Conservation (phyloP, 2,797 vertebrate genomes). For the Mastacembelus armatus region DNA sequence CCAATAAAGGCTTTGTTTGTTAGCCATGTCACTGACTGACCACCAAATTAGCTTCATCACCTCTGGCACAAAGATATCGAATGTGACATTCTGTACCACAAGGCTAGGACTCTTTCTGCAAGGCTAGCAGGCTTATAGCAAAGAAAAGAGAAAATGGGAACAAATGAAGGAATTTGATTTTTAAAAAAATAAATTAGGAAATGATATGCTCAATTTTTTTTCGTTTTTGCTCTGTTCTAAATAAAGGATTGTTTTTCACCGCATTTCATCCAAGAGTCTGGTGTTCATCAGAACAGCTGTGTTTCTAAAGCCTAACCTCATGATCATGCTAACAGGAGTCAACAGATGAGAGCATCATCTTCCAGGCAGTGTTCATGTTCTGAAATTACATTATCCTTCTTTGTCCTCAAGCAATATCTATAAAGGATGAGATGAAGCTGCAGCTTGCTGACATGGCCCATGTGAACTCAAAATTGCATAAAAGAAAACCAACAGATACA, state of each 20-base stretch:
- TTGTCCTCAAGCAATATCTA: constrained; percentile 27
- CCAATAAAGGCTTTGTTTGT: constrained; percentile 80
- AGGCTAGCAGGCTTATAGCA: constrained; percentile 34
- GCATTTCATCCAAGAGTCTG: constrained; percentile 3
- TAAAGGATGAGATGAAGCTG: constrained; percentile 11
- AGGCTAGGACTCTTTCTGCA: constrained; percentile 66
- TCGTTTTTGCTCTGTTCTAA: constrained; percentile 24
- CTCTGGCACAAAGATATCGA: constrained; percentile 79
- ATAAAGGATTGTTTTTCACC: constrained; percentile 29
- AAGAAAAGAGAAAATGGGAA: constrained; percentile 33
- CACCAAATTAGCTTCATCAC: constrained; percentile 84
- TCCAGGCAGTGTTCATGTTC: constrained; percentile 21
- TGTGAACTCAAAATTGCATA: constrained; percentile 7
- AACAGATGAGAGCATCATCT: constrained; percentile 25
- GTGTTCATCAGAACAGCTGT: constrained; percentile 31
- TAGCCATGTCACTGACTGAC: constrained; percentile 81
- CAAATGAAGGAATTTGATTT: constrained; percentile 47
- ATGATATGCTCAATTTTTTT: constrained; percentile 7
- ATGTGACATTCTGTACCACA: constrained; percentile 77
- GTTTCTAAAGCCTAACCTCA: constrained; percentile 19
- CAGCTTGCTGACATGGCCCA: neutral
- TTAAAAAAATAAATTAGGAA: constrained; percentile 39
- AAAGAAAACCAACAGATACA: neutral
- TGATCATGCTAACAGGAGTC: constrained; percentile 32
- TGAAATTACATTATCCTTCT: constrained; percentile 39